These are phyloP conservation scores for Camptogramma bilineatum DNA, from an alignment of 2,888 invertebrate genomes.

Conservation along the genomic window DNA sequence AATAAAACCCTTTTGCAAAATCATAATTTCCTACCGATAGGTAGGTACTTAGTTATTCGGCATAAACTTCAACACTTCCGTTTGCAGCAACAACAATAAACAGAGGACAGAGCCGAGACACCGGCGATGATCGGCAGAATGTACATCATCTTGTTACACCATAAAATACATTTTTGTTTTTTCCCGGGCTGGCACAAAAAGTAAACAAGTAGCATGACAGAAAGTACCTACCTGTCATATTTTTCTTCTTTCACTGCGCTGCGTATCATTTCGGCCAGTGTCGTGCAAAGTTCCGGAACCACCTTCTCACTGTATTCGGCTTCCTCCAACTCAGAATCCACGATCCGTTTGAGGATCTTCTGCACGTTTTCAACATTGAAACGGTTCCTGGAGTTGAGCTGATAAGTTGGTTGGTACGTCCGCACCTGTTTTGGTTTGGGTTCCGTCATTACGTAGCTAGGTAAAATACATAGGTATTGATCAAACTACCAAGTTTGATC, in stretches of 20 bases:
- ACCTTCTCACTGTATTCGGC: slow-evolving; percentile 87
- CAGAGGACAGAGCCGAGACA: slow-evolving; percentile 47
- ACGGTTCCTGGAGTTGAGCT: slow-evolving; percentile 86
- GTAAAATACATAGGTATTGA: too few relatives aligned
- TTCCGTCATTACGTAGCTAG: slow-evolving; percentile 60
- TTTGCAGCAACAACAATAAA: slow-evolving; percentile 47
- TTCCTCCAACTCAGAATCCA: slow-evolving; percentile 86
- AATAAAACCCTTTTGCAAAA: too few relatives aligned
- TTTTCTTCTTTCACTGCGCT: slow-evolving; percentile 87
- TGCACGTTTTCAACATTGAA: slow-evolving; percentile 87
- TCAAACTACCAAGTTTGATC: too few relatives aligned
- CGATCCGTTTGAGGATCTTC: slow-evolving; percentile 84
- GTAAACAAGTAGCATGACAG: slow-evolving; percentile 11
- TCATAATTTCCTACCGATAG: too few relatives aligned
- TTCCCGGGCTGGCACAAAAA: slow-evolving; percentile 6
- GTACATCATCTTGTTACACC: slow-evolving; percentile 53
- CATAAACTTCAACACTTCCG: slow-evolving; percentile 7
- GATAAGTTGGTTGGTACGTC: slow-evolving; percentile 87
- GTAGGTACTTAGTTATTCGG: too few relatives aligned
- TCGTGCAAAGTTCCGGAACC: slow-evolving; percentile 84
- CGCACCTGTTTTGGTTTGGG: slow-evolving; percentile 71
- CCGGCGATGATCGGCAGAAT: slow-evolving; percentile 63
- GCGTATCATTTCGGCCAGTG: slow-evolving; percentile 86
- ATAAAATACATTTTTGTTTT: slow-evolving; percentile 7
- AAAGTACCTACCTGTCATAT: slow-evolving; percentile 86